phyloP scores from a whole-genome alignment of 2,797 vertebrate genomes.

The Urosaurus nigricauda region DNA sequence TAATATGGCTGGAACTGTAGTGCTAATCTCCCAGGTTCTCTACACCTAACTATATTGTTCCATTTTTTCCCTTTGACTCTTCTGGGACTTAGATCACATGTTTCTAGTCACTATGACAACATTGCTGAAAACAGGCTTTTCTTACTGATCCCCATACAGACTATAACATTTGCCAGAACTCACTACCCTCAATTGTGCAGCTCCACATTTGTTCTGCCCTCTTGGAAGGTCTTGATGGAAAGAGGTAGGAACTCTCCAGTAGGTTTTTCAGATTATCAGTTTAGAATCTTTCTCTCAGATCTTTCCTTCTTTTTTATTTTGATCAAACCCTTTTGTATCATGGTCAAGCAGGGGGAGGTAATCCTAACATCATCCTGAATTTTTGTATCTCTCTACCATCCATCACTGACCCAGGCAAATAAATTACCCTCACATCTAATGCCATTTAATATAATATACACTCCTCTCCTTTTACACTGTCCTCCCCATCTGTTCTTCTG shows the following conservation, averaged over 20 bases:
- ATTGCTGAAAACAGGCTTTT: neutral
- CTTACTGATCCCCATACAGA: neutral
- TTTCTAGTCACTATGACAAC: neutral
- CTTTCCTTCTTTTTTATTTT: neutral
- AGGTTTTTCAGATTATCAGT: neutral
- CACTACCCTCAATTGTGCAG: neutral
- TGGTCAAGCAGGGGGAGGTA: neutral
- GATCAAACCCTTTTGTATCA: neutral
- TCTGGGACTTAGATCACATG: conserved; percentile 1
- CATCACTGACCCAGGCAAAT: neutral
- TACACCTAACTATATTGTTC: neutral
- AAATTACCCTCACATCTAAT: neutral
- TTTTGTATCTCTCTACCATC: neutral
- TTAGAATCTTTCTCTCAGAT: neutral
- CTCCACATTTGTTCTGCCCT: neutral
- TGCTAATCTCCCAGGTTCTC: neutral
- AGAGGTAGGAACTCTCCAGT: neutral
- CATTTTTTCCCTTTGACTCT: neutral
- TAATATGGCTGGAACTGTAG: neutral
- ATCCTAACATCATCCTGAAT: neutral
- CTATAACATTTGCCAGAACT: neutral
- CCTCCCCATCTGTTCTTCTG: neutral
- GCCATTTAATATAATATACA: neutral
- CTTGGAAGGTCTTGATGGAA: neutral
- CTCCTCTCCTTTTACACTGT: neutral